Percentiles rank a stretch among this genome's conserved stretches.
Conservation (phyloP, 1,140 invertebrate species). For the Euwallacea fornicatus region DNA sequence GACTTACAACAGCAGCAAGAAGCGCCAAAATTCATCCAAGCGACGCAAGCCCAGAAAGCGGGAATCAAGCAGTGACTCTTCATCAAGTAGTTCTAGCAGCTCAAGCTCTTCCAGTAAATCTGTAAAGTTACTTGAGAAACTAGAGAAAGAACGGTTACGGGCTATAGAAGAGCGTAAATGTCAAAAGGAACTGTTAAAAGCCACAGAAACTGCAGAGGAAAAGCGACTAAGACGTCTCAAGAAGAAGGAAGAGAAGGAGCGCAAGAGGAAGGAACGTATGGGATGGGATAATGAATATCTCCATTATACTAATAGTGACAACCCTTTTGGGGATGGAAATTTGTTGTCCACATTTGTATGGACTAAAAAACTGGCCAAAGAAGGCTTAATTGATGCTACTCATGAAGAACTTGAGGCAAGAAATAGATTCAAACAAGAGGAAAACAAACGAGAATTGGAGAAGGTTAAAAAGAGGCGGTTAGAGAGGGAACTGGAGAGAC, state of each 20-base stretch:
- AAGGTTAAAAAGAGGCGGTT: slow-evolving; percentile 90
- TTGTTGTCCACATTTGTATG: slow-evolving; percentile 93
- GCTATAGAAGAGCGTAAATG: slow-evolving; percentile 67
- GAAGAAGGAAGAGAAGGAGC: slow-evolving; percentile 92
- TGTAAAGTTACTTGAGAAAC: slow-evolving; percentile 67
- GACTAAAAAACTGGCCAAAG: slow-evolving; percentile 95
- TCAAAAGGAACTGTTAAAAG: slow-evolving; percentile 83
- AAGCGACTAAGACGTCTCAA: slow-evolving; percentile 77
- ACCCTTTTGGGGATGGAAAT: slow-evolving; percentile 97
- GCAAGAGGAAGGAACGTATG: slow-evolving; percentile 85
- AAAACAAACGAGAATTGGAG: slow-evolving; percentile 86
- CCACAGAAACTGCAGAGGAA: slow-evolving; percentile 93
- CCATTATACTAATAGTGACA: slow-evolving; percentile 96
- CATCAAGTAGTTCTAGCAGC: slow-evolving; percentile 1
- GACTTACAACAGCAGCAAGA: not conserved
- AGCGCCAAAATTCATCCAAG: slow-evolving; percentile 1
- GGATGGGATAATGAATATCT: slow-evolving; percentile 96
- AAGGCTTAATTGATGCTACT: slow-evolving; percentile 80
- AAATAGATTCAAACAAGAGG: slow-evolving; percentile 85
- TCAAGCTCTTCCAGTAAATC: slow-evolving; percentile 54
- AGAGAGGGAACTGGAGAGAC: slow-evolving; percentile 87
- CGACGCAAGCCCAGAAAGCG: not conserved
- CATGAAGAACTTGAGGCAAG: slow-evolving; percentile 82
- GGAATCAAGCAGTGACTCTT: not conserved
- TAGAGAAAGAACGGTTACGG: slow-evolving; percentile 71